Evolutionary conservation across 2,888 invertebrate species (phyloP), one percentile per base, ranked within the genome.

Genomic region (Lutraria lutraria): DNA sequence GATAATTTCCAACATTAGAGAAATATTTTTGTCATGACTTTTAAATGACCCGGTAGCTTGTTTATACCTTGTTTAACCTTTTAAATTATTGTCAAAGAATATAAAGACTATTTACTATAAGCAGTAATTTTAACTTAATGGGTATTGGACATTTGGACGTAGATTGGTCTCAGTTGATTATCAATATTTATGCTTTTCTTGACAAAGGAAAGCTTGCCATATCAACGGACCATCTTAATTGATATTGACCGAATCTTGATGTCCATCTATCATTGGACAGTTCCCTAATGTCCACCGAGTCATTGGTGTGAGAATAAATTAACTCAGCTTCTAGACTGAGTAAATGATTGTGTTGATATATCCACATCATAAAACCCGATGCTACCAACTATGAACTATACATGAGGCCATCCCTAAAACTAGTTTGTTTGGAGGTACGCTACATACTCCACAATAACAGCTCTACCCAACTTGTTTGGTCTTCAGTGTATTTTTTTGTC

Each of bases 151-250:
- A 31, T 25, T 60, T 80, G 34, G 34, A 79, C 79, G 60, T 34
- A 81, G 56, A 82, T 81, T 54, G 76, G 25, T 25, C 31, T 34
- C 31, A 6, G 76, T 29, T 76, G 82, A 52, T 72, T 82, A 82
- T 87, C 87, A 72, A 87, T 87, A 87, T 82, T 72, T 82, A 82
- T 87, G 82, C 82, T 72, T 76, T 76, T 34, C 82, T 87, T 82
- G 87, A 87, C 87, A 87, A 87, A 72, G 87, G 82, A 10, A 72
- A 81, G n/a, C n/a, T 56, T 31, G 53, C 25, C 6, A 21, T 85
- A 85, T 85, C 88, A 68, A 54, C 25, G 56, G 85, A 34, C 81
- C 76, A 88, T 88, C 88, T 88, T 85, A 88, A 88, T 88, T 88
- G 88, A 88, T 84, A 85, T 84, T 81, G 88, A 88, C 68, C 84